Percentiles rank a stretch among this genome's conserved stretches.
Evolutionary conservation across 1,140 invertebrate genomes (phyloP).

Genomic region (Globodera rostochiensis): DNA sequence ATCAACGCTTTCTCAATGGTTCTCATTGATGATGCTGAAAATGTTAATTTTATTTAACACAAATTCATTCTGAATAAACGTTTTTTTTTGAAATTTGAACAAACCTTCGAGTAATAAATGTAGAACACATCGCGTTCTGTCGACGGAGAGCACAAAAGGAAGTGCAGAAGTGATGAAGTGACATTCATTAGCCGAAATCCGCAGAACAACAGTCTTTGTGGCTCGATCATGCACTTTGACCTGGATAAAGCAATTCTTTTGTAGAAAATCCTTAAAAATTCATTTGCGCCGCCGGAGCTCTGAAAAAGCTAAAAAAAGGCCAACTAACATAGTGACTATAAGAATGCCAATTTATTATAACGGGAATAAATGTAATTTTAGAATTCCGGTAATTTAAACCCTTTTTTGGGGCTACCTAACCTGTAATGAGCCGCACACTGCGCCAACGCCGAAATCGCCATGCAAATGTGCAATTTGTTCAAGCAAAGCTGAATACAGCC

Average conservation of each 20-base stretch:
- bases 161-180: constrained; percentile 32
- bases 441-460: constrained; percentile 39
- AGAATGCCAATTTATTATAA: no score
- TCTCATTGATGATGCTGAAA: constrained; percentile 40
- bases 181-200: constrained; percentile 18
- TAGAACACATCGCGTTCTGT: background rate
- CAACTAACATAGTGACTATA: no score
- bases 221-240: constrained; percentile 32
- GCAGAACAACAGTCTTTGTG: constrained; percentile 33
- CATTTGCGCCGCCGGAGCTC: no score
- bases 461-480: constrained; percentile 34
- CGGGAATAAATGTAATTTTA: no score
- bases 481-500: constrained; percentile 29
- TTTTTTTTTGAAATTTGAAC: background rate
- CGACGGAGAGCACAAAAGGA: constrained; percentile 28
- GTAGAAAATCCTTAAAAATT: no score
- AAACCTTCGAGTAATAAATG: constrained; percentile 19
- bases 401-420: background rate
- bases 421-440: constrained; percentile 30
- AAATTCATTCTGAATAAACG: no score
- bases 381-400: no score
- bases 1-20: constrained; percentile 30
- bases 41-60: no score
- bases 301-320: no score
- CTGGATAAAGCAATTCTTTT: background rate